These are phyloP conservation scores for Lagodon rhomboides DNA, from an alignment of 2,797 vertebrate species.

Conservation along the genomic window DNA sequence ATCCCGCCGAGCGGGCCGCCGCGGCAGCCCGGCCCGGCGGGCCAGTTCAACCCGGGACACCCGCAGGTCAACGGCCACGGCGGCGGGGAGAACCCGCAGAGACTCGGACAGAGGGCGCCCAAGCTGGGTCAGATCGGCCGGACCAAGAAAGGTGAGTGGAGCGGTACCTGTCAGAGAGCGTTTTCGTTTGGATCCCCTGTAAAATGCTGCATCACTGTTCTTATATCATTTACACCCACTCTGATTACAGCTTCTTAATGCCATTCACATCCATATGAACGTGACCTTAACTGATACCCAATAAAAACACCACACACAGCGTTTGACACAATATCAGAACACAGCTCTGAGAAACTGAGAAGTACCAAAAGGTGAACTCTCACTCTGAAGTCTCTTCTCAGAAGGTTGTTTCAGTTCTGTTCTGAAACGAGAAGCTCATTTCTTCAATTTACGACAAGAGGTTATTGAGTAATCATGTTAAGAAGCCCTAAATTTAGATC, in stretches of 20 bases:
- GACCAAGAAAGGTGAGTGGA: conserved; percentile 85
- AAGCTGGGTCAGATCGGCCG: conserved; percentile 88
- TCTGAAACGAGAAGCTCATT: neutral
- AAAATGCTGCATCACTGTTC: neutral
- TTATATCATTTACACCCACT: too few species aligned
- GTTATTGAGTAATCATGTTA: too few species aligned
- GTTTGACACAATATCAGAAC: too few species aligned
- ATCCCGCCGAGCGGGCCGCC: conserved; percentile 78
- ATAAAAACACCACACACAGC: neutral
- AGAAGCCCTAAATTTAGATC: too few species aligned
- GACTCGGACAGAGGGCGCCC: conserved; percentile 83
- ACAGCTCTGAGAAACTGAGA: too few species aligned
- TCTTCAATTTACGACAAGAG: too few species aligned
- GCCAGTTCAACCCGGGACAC: conserved; percentile 78
- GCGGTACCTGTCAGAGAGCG: neutral
- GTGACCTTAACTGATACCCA: neutral
- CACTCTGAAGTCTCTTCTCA: neutral
- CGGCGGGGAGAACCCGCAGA: conserved; percentile 71
- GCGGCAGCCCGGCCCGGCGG: conserved; percentile 74
- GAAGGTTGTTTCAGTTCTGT: neutral
- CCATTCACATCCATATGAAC: neutral
- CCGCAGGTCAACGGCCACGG: conserved; percentile 71
- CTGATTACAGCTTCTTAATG: too few species aligned
- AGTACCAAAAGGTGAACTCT: neutral
- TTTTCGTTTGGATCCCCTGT: neutral